Evolutionary conservation across 1,140 invertebrate genomes (phyloP).

Genomic region (Zophobas morio): DNA sequence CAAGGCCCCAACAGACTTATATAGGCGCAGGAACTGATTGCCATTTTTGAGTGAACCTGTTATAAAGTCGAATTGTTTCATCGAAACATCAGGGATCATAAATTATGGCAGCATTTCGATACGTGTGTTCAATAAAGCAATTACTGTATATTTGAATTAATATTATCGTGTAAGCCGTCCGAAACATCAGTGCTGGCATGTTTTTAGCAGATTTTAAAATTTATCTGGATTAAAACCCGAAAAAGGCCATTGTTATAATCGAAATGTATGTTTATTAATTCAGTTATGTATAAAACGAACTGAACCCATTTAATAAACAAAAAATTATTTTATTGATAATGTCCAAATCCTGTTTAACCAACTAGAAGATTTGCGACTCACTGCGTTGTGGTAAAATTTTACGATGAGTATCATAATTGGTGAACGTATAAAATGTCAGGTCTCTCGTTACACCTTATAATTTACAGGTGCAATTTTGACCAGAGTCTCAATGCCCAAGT

Average conservation of each 20-base stretch:
- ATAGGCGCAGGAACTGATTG: slow-evolving; percentile 42
- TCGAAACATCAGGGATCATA: slow-evolving; percentile 3
- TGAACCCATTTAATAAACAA: background rate
- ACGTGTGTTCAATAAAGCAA: slow-evolving; percentile 4
- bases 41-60: slow-evolving; percentile 43
- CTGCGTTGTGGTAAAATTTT: background rate
- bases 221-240: background rate
- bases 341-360: background rate
- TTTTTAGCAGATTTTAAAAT: slow-evolving; percentile 4
- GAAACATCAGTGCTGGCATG: background rate
- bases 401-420: no score
- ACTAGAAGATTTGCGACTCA: background rate
- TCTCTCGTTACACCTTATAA: no score
- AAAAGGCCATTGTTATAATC: background rate
- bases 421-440: no score
- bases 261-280: background rate
- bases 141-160: background rate
- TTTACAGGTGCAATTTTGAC: background rate
- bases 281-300: background rate
- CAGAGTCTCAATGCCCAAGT: background rate
- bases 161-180: background rate
- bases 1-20: slow-evolving; percentile 38
- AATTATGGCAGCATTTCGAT: background rate
- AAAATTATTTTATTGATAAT: background rate
- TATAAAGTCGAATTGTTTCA: slow-evolving; percentile 49